Conservation (phyloP, 2,113 vertebrate genomes). For the Petroica traversi region DNA sequence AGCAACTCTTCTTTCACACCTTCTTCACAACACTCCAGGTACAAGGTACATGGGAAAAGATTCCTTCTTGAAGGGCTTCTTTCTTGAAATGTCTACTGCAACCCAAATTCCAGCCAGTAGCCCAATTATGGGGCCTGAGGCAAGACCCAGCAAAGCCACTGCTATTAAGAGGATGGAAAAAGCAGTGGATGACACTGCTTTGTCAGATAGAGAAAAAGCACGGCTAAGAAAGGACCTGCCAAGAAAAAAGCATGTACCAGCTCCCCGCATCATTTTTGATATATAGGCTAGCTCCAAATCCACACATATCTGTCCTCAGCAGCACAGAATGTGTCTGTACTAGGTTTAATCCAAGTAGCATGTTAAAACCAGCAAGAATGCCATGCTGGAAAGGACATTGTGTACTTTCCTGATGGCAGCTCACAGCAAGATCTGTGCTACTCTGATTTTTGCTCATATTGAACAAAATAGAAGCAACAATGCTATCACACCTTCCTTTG, state of each 20-base stretch:
- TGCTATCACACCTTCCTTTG: not conserved
- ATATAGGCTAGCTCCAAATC: not conserved
- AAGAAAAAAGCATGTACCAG: not conserved
- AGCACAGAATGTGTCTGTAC: not conserved
- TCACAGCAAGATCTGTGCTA: not conserved
- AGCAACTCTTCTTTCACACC: not conserved
- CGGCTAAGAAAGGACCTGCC: not conserved
- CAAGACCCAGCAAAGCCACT: not conserved
- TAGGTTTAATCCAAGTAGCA: not conserved
- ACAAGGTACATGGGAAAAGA: not conserved
- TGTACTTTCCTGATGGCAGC: not conserved
- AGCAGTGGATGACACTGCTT: not conserved
- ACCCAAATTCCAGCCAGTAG: not conserved
- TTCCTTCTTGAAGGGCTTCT: not conserved
- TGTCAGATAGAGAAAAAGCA: not conserved
- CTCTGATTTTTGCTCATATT: not conserved
- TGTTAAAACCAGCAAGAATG: not conserved
- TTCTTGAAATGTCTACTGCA: not conserved
- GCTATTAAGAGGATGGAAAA: not conserved
- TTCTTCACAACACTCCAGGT: not conserved
- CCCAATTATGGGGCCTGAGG: not conserved
- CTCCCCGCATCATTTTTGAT: not conserved
- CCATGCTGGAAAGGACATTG: not conserved
- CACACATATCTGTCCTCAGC: not conserved
- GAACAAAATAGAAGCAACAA: not conserved